Evolutionary conservation across 2,888 invertebrate species (phyloP), one percentile per base, ranked within the genome.

Genomic region (Archips xylosteana): DNA sequence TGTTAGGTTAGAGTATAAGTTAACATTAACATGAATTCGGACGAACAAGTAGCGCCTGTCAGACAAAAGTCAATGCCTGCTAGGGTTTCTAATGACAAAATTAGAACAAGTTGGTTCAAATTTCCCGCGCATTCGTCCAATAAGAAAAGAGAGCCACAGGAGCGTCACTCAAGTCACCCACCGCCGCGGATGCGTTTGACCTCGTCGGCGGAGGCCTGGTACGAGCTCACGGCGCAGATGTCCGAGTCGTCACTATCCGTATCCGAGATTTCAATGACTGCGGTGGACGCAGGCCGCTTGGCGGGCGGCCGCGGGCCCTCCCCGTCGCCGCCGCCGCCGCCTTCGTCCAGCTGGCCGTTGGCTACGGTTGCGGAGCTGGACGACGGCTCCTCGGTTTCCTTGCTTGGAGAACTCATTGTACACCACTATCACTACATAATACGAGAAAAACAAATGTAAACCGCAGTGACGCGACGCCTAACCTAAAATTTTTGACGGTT

Each of bases 161-260:
- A 59, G 34, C 62, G 45, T 72, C 61, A 82, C 87, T 85, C 75
- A 94, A 39, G 71, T 23, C 60, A 82, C 87, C 85, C 74, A 94
- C 94, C 94, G 78, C 92, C 91, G 34, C 95, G 91, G 75, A 95
- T 92, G 78, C 92, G 87, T 78, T 95, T 95, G 75, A 94, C 94
- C 82, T 95, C 95, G 76, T 94, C 94, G 1, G 94, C 92, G 32
- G 94, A 83, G 45, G 95, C 95, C 80, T 94, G 94, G 82, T 95
- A 95, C 0, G 94, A 91, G 72, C 89, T 92, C 12, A 95, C 94
- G 5, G 94, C 94, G 75, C 94, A 95, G n/a, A 95, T 87, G 70
- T 94, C 94, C n/a, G 94, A 94, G 75, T 94, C 94, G 66, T 94
- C 94, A 73, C 91, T 94, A 13, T 94, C 94, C 0, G 94, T 92